Percentiles rank a stretch among this genome's conserved stretches.
Evolutionary conservation across 1,140 invertebrate genomes (phyloP).

Genomic region (Melitaea cinxia): DNA sequence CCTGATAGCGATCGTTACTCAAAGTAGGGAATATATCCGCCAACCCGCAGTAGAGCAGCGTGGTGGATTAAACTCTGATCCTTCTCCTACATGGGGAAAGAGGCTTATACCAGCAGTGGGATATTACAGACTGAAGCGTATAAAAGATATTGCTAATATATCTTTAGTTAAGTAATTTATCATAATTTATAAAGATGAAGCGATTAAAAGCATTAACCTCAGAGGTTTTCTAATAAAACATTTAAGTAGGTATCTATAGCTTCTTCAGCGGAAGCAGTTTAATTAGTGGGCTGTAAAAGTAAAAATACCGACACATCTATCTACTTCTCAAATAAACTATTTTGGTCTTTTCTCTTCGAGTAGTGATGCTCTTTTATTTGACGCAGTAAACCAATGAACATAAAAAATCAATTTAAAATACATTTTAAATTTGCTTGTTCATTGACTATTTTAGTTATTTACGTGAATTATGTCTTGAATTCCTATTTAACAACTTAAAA

Average conservation of each 20-base stretch:
- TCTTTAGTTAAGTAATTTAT: not conserved
- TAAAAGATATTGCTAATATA: no score
- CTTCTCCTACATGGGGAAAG: no score
- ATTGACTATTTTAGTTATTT: no score
- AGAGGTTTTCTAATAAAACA: slow-evolving; percentile 23
- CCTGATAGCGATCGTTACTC: no score
- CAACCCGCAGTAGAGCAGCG: no score
- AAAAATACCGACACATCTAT: slow-evolving; percentile 24
- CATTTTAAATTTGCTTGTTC: not conserved
- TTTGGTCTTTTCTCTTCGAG: slow-evolving; percentile 14
- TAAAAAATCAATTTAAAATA: not conserved
- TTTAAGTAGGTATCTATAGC: slow-evolving; percentile 40
- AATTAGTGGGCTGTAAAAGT: slow-evolving; percentile 50
- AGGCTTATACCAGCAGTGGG: no score
- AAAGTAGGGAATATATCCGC: no score
- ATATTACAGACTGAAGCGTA: no score
- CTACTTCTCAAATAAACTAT: slow-evolving; percentile 36
- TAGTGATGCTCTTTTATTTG: not conserved
- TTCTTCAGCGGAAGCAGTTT: slow-evolving; percentile 50
- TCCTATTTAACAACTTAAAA: no score
- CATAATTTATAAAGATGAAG: not conserved
- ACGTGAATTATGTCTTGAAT: no score
- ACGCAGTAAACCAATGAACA: not conserved
- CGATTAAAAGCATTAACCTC: not conserved
- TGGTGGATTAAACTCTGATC: no score